Evolutionary conservation across 2,113 vertebrate genomes (phyloP).

Genomic region (Saccopteryx leptura): DNA sequence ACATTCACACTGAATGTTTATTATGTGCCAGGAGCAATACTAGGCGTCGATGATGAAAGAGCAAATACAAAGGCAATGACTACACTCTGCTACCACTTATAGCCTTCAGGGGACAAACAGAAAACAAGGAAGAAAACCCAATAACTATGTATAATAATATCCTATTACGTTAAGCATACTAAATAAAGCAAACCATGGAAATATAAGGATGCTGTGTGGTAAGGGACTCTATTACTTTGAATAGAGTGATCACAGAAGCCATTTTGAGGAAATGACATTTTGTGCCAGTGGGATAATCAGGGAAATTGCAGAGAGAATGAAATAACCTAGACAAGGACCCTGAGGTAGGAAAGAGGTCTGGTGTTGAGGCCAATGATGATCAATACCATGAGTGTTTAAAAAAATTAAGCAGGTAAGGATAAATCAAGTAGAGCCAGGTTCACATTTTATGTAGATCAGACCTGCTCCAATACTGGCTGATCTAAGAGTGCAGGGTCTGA

Average conservation of each 20-base stretch:
- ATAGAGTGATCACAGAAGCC: not conserved
- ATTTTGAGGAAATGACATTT: not conserved
- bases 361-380: not conserved
- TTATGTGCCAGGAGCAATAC: not conserved
- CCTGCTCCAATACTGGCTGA: not conserved
- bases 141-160: not conserved
- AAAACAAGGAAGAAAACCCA: not conserved
- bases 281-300: not conserved
- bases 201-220: not conserved
- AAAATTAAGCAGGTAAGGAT: not conserved
- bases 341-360: not conserved
- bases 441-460: not conserved
- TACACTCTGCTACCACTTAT: not conserved
- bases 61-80: not conserved
- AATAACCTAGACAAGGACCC: not conserved
- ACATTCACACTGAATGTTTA: not conserved
- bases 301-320: not conserved
- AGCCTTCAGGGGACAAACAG: not conserved
- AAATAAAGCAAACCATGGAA: slow-evolving; percentile 9
- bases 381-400: not conserved
- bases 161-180: not conserved
- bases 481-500: not conserved
- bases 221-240: not conserved
- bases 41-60: not conserved
- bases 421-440: not conserved